Evolutionary conservation across 2,797 vertebrate genomes (phyloP).

Genomic region (Anguilla marmorata): DNA sequence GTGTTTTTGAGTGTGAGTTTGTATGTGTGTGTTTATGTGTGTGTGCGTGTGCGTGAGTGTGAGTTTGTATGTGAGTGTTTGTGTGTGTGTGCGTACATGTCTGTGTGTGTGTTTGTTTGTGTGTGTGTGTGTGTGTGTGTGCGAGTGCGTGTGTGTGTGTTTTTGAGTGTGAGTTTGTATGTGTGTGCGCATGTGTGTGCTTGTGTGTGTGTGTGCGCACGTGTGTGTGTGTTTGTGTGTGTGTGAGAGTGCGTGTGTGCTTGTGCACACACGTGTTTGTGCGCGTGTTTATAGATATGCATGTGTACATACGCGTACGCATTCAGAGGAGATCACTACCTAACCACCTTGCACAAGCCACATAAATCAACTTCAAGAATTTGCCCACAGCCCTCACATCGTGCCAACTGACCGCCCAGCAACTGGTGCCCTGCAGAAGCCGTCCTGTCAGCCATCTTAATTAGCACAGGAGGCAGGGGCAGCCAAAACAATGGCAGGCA

Average conservation of each 20-base stretch:
- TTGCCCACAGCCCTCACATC: not conserved
- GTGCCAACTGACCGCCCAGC: not conserved
- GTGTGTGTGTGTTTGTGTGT: not conserved
- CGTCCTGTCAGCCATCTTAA: slow-evolving; percentile 38
- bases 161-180: not conserved
- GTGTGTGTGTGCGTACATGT: too few relatives aligned
- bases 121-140: not conserved
- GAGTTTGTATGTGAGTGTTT: too few relatives aligned
- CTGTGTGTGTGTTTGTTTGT: too few relatives aligned
- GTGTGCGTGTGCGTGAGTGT: too few relatives aligned
- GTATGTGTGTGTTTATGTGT: too few relatives aligned
- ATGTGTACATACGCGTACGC: not conserved
- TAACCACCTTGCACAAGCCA: not conserved
- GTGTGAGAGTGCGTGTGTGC: not conserved
- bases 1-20: too few relatives aligned
- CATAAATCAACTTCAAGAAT: slow-evolving; percentile 42
- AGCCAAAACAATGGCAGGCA: slow-evolving; percentile 27
- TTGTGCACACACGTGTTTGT: not conserved
- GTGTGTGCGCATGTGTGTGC: not conserved
- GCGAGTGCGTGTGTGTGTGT: not conserved
- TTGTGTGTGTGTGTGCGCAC: not conserved
- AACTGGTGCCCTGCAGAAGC: slow-evolving; percentile 40
- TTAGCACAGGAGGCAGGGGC: slow-evolving; percentile 29
- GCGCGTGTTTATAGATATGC: not conserved
- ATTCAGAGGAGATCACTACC: not conserved